Evolutionary conservation across 2,797 vertebrate genomes (phyloP).

Genomic region (Siniperca scherzeri): DNA sequence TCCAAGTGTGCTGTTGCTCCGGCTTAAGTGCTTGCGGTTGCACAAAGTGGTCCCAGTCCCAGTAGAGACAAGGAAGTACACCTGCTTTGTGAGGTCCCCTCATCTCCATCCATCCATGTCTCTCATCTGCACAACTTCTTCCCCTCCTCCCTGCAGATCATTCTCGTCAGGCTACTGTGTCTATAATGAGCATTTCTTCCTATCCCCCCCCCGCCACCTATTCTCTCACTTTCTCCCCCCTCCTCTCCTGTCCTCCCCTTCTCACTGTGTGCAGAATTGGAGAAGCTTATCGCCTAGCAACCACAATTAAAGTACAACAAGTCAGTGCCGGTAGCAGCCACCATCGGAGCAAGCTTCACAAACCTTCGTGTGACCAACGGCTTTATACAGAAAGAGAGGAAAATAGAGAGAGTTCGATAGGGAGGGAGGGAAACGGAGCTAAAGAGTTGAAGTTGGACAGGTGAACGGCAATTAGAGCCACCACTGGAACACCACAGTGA

Average conservation of each 20-base stretch:
- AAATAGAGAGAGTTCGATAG: conserved; percentile 31
- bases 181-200: conserved; percentile 80
- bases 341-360: conserved; percentile 71
- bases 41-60: background rate
- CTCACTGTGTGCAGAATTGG: conserved; percentile 81
- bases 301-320: conserved; percentile 90
- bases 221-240: conserved; percentile 61
- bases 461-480: conserved; percentile 68
- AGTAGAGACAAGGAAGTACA: conserved; percentile 34
- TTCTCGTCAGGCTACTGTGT: conserved; percentile 69
- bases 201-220: conserved; percentile 47
- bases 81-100: conserved; percentile 28
- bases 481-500: conserved; percentile 26
- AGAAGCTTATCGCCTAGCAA: conserved; percentile 90
- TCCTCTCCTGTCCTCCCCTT: conserved; percentile 67
- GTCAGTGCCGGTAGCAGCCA: conserved; percentile 81
- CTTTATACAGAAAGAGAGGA: conserved; percentile 52
- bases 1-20: conserved; percentile 2
- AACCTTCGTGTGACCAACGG: conserved; percentile 70
- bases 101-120: conserved; percentile 23
- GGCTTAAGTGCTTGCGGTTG: background rate
- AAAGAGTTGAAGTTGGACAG: conserved; percentile 73
- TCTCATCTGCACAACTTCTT: conserved; percentile 48
- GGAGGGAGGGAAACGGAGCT: conserved; percentile 35
- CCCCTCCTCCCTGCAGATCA: conserved; percentile 47